Conservation (phyloP, 2,797 vertebrate genomes). For the Anniella stebbinsi region DNA sequence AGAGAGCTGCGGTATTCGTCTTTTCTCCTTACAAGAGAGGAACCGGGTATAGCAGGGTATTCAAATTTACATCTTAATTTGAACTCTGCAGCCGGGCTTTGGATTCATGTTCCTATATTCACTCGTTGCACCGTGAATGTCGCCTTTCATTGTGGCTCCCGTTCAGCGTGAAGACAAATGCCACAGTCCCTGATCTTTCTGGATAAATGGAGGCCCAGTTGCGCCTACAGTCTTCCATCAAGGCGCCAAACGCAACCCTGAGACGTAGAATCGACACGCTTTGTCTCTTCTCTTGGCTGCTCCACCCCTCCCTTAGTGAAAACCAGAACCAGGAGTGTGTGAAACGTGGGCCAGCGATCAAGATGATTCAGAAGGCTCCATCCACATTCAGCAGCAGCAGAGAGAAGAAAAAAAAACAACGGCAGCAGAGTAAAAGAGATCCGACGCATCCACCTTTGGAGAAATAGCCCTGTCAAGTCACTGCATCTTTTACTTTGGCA, state of each 20-base stretch:
- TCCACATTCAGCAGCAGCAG: not conserved
- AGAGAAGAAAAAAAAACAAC: no score
- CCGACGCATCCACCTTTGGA: no score
- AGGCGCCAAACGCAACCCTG: not conserved
- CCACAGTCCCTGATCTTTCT: no score
- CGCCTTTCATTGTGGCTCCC: not conserved
- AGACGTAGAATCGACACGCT: not conserved
- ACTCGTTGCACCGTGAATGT: not conserved
- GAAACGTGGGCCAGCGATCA: not conserved
- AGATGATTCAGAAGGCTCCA: not conserved
- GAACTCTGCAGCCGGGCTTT: not conserved
- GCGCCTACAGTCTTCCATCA: not conserved
- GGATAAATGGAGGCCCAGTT: not conserved
- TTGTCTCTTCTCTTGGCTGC: not conserved
- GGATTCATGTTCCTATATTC: no score
- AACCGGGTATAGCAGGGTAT: no score
- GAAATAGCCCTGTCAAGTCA: no score
- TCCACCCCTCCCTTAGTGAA: not conserved
- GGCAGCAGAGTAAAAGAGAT: no score
- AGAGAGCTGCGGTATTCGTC: no score
- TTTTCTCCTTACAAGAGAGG: no score
- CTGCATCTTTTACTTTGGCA: not conserved
- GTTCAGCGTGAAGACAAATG: not conserved
- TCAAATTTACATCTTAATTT: no score
- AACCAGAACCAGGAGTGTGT: not conserved